Evolutionary conservation across 2,888 invertebrate genomes (phyloP), one percentile per base, ranked within the genome.

Genomic region (Drosophila sordidapex): DNA sequence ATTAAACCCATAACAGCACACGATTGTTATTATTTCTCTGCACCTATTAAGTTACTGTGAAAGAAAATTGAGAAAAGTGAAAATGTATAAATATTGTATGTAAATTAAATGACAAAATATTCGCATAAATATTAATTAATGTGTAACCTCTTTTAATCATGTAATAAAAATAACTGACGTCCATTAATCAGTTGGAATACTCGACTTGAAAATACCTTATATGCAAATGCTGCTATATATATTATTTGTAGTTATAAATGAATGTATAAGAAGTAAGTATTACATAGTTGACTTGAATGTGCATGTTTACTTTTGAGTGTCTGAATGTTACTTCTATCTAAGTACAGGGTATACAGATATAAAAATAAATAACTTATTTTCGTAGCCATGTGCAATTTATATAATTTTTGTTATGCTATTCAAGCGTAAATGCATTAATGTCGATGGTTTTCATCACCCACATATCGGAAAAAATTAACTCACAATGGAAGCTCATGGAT

Each of bases 41-140:
- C 57, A 52, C 29, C 21, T 63, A 70, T 72, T 72, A 73, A 74
- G 69, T 75, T 73, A 64, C 79, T 60, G 15, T 15, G 63, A 74
- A 73, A 71, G 77, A 70, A 57, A 31, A 76, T 58, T 35, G 4
- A 21, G 13, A 66, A 49, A 52, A 58, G 46, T 25, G 46, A 46
- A 25, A 40, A 60, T 70, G 70, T 74, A 65, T 59, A 74, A 73
- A 81, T 76, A 76, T 73, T 73, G 53, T 69, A 80, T 79, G 70
- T 79, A 85, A 76, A 71, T 70, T 66, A 69, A 76, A 70, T 74
- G 76, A 70, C 73, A 78, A 76, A 85, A 81, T 74, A 82, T 70
- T 71, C 56, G 70, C 72, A 83, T 88, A 89, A 90, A 89, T 90
- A 90, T 87, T 87, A 90, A 89, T 90, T 88, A 89, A 87, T 79